Conservation (phyloP, 2,797 vertebrate species). For the Clangula hyemalis region DNA sequence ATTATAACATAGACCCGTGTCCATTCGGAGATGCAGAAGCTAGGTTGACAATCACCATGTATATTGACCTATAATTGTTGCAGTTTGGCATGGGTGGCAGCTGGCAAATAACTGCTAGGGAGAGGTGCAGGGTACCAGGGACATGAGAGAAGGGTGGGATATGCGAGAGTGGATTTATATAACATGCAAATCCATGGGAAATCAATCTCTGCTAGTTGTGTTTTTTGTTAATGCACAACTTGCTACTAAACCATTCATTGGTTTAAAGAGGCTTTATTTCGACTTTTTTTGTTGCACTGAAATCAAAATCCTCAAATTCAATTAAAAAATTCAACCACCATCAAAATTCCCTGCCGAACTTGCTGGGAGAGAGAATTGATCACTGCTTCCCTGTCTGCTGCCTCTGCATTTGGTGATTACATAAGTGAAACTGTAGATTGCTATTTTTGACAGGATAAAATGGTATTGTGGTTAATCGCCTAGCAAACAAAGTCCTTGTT, state of each 20-base stretch:
- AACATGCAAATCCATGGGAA: background rate
- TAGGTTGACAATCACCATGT: background rate
- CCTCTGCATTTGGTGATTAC: constrained; percentile 59
- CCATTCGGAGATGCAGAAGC: background rate
- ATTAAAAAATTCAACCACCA: constrained; percentile 7
- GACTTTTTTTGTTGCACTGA: background rate
- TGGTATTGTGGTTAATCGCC: constrained; percentile 55
- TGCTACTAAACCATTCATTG: background rate
- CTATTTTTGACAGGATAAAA: constrained; percentile 60
- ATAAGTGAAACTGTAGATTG: constrained; percentile 55
- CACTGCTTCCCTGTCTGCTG: constrained; percentile 50
- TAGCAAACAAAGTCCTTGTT: constrained; percentile 56
- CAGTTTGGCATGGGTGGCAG: background rate
- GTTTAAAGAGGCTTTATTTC: constrained; percentile 4
- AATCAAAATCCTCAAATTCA: constrained; percentile 26
- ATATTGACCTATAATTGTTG: background rate
- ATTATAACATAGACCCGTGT: background rate
- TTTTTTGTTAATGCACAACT: background rate
- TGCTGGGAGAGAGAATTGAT: background rate
- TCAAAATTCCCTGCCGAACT: constrained; percentile 2
- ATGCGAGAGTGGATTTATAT: background rate
- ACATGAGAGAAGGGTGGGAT: background rate
- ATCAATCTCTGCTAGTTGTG: background rate
- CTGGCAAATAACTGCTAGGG: background rate
- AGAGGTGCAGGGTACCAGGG: background rate